Conservation (phyloP, 2,888 invertebrate species). For the Plagiodera versicolora region DNA sequence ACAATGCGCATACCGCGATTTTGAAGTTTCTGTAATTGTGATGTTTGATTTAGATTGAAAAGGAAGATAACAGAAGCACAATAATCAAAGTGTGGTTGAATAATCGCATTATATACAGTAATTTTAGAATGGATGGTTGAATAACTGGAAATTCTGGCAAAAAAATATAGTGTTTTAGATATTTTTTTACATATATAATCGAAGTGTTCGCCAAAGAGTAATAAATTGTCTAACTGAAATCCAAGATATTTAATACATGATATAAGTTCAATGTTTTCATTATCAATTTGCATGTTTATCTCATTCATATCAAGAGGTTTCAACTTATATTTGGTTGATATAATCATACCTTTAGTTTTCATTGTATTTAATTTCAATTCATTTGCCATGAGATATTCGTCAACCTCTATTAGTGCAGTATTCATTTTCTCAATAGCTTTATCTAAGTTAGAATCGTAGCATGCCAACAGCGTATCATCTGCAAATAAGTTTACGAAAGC, state of each 20-base stretch:
- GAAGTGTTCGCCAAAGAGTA: background rate
- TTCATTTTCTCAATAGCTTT: slow-evolving; percentile 12
- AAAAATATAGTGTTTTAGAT: slow-evolving; percentile 5
- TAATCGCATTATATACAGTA: background rate
- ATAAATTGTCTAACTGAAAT: slow-evolving; percentile 7
- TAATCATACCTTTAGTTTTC: slow-evolving; percentile 4
- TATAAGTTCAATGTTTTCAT: slow-evolving; percentile 3
- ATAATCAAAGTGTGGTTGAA: too few relatives aligned
- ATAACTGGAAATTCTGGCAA: background rate
- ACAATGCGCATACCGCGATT: too few relatives aligned
- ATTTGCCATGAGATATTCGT: slow-evolving; percentile 2
- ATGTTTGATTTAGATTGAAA: too few relatives aligned
- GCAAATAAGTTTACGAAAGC: slow-evolving; percentile 7
- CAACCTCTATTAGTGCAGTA: background rate
- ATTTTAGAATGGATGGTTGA: slow-evolving; percentile 1
- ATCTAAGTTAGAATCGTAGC: slow-evolving; percentile 2
- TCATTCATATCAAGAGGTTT: background rate
- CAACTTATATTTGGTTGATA: slow-evolving; percentile 4
- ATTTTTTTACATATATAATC: background rate
- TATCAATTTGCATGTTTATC: background rate
- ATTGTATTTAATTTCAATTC: slow-evolving; percentile 5
- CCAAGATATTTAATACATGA: background rate
- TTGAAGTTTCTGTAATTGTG: too few relatives aligned
- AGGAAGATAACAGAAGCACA: too few relatives aligned
- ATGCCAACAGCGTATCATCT: slow-evolving; percentile 5